These are phyloP conservation scores for Manacus vitellinus DNA, from an alignment of 2,113 vertebrate species.

Conservation along the genomic window DNA sequence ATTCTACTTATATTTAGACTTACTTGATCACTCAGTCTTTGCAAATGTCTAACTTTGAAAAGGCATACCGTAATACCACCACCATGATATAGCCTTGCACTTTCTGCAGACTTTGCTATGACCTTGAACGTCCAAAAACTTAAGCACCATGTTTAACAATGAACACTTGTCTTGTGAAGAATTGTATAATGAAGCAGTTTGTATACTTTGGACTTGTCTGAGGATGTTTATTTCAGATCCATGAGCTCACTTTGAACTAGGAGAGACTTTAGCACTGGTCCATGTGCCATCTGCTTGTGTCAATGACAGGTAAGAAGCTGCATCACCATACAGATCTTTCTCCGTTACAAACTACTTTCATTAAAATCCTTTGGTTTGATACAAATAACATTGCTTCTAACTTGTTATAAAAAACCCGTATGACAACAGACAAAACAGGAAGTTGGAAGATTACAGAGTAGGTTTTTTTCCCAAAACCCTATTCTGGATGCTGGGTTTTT, in stretches of 20 bases:
- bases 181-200: background rate
- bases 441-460: background rate
- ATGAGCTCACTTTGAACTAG: background rate
- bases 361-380: background rate
- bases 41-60: background rate
- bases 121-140: background rate
- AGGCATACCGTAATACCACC: background rate
- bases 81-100: background rate
- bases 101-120: background rate
- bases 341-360: background rate
- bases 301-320: background rate
- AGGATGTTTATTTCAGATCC: background rate
- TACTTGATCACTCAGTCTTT: background rate
- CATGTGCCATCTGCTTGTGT: background rate
- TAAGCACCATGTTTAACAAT: background rate
- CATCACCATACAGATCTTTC: background rate
- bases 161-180: background rate
- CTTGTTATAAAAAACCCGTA: background rate
- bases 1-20: background rate
- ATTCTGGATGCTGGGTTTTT: background rate
- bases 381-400: background rate
- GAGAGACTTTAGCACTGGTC: background rate
- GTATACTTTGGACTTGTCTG: background rate
- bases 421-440: background rate
- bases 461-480: background rate